A percentile compares a stretch with the other conserved stretches of the same genome.
Conservation (phyloP, 2,113 vertebrate genomes). For the Odocoileus hemionus region DNA sequence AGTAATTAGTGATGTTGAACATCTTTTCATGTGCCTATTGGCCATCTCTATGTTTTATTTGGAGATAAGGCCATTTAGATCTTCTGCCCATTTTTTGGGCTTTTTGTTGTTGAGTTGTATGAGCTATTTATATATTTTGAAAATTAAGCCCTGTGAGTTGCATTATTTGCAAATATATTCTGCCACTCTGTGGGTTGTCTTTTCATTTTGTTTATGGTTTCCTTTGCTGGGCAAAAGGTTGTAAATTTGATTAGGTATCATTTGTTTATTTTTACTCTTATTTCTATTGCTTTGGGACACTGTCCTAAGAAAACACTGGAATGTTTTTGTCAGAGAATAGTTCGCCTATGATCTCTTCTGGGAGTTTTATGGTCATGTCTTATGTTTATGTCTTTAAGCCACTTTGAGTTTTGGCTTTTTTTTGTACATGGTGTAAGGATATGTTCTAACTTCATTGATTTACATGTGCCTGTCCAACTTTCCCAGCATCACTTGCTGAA, state of each 20-base stretch:
- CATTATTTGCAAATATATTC: background rate
- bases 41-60: background rate
- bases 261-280: background rate
- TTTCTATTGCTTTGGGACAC: background rate
- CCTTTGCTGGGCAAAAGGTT: background rate
- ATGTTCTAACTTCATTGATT: background rate
- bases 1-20: background rate
- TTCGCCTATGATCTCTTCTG: background rate
- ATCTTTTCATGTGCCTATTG: background rate
- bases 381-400: background rate
- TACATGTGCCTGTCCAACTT: background rate
- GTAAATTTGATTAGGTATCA: background rate
- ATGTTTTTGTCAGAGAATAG: background rate
- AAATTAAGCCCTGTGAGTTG: background rate
- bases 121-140: background rate
- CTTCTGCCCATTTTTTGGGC: background rate
- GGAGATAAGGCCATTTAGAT: background rate
- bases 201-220: background rate
- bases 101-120: background rate
- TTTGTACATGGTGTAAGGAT: background rate
- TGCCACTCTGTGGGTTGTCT: background rate
- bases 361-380: background rate
- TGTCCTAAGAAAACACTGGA: background rate
- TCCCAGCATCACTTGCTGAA: background rate
- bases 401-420: background rate